Conservation (phyloP, 2,113 vertebrate species). For the Saguinus imperator region DNA sequence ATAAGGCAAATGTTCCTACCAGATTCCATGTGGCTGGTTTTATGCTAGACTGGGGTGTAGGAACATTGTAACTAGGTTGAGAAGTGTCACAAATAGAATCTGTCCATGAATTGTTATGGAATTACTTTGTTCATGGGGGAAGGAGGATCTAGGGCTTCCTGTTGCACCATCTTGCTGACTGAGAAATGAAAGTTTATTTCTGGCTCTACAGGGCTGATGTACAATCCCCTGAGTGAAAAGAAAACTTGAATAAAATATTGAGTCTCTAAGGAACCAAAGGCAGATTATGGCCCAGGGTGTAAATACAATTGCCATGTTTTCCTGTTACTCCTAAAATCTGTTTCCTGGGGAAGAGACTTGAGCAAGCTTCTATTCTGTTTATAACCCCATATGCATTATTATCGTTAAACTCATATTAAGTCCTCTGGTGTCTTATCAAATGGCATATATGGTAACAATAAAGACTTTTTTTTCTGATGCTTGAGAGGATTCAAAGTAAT, state of each 20-base stretch:
- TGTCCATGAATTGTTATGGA: not conserved
- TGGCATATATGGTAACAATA: not conserved
- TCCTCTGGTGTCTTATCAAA: not conserved
- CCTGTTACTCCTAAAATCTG: not conserved
- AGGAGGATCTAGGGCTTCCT: not conserved
- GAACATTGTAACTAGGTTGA: not conserved
- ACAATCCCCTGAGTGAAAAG: not conserved
- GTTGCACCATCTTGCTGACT: not conserved
- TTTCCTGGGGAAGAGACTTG: not conserved
- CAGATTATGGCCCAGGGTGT: not conserved
- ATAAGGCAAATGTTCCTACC: not conserved
- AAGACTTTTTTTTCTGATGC: not conserved
- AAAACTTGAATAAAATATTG: not conserved
- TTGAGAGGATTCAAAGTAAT: not conserved
- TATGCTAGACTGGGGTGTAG: not conserved
- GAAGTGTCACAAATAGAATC: not conserved
- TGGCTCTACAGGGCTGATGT: not conserved
- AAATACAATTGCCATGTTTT: not conserved
- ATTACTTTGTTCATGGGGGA: not conserved
- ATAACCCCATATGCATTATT: not conserved
- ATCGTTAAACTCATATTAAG: not conserved
- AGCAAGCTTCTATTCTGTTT: not conserved
- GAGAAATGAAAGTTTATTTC: not conserved
- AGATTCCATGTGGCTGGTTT: not conserved
- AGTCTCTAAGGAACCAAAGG: not conserved